phyloP scores from a whole-genome alignment of 2,113 vertebrate species.

The Crocuta crocuta region DNA sequence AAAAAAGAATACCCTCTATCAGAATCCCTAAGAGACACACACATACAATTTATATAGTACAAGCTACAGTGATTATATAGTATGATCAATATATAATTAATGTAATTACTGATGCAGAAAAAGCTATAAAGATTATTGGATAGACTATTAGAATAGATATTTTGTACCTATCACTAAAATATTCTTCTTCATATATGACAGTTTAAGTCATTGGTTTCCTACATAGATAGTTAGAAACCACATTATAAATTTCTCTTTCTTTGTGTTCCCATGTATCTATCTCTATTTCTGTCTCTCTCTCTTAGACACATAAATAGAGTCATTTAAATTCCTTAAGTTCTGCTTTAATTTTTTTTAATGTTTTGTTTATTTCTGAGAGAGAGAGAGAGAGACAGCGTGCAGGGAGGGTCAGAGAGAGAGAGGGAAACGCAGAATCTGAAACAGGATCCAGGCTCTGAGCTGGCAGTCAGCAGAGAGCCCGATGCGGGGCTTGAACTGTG shows the following conservation, averaged over 20 bases:
- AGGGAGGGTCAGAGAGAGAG: too few relatives aligned
- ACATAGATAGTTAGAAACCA: background rate
- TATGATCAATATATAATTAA: background rate
- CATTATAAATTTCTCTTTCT: background rate
- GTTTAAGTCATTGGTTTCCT: background rate
- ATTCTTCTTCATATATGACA: background rate
- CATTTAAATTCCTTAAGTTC: constrained; percentile 22
- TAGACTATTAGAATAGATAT: background rate
- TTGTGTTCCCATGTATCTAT: background rate
- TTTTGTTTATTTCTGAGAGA: too few relatives aligned
- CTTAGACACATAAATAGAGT: background rate
- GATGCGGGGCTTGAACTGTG: too few relatives aligned
- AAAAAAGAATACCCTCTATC: background rate
- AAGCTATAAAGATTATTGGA: background rate
- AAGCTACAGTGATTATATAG: background rate
- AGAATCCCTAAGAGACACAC: background rate
- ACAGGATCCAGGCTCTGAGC: too few relatives aligned
- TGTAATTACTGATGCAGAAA: background rate
- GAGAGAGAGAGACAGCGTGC: too few relatives aligned
- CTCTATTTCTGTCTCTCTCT: background rate
- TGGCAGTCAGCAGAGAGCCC: too few relatives aligned
- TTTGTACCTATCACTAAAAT: background rate
- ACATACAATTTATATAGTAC: background rate
- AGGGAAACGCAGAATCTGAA: too few relatives aligned
- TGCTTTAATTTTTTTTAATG: background rate